These are phyloP conservation scores for Dasypolia templi DNA, from an alignment of 2,888 invertebrate species.

Conservation along the genomic window DNA sequence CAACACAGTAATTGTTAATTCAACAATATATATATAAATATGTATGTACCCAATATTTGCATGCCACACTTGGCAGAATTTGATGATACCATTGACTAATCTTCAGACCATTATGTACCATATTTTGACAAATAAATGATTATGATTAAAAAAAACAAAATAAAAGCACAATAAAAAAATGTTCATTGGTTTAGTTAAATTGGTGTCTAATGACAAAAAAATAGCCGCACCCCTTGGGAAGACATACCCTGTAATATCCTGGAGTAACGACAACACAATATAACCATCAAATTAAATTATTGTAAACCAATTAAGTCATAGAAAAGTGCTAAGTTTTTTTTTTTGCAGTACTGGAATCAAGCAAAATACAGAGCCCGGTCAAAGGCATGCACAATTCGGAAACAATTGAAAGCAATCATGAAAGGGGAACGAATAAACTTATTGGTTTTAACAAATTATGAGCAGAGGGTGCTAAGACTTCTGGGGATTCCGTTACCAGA, in stretches of 20 bases:
- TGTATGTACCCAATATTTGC: no score
- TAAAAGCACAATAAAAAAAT: no score
- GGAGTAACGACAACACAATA: not conserved
- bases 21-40: not conserved
- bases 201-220: not conserved
- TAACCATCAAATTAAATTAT: not conserved
- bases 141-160: no score
- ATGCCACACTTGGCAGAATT: no score
- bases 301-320: not conserved
- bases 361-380: slow-evolving; percentile 13
- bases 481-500: slow-evolving; percentile 17
- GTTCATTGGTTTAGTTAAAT: not conserved
- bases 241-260: no score
- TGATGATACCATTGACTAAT: no score
- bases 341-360: slow-evolving; percentile 22
- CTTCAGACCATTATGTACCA: no score
- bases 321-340: not conserved
- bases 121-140: no score
- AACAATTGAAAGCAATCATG: slow-evolving; percentile 27
- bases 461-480: slow-evolving; percentile 13
- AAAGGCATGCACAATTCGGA: slow-evolving; percentile 10
- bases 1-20: not conserved
- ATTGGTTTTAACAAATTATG: slow-evolving; percentile 12
- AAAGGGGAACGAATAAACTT: slow-evolving; percentile 14
- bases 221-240: not conserved